Evolutionary conservation across 2,888 invertebrate species (phyloP), one percentile per base, ranked within the genome.

Genomic region (Sturmia bella): DNA sequence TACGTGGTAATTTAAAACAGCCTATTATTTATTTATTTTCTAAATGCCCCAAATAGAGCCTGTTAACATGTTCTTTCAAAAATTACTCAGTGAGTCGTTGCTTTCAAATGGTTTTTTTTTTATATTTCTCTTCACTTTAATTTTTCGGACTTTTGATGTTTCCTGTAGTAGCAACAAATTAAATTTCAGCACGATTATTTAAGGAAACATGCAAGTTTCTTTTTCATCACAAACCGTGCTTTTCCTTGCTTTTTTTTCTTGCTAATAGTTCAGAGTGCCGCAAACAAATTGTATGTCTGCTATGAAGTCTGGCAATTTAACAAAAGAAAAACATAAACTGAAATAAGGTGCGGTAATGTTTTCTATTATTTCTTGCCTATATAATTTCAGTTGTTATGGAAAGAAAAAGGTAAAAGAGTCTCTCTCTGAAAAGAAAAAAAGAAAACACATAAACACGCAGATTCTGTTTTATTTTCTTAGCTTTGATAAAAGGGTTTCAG

Each of bases 131-230:
- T 45, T 11, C 4, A 24, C 11, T 57, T 15, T 43, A 52, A 52
- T 73, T 75, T 74, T 70, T 75, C 21, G 63, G 77, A 78, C 70
- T 78, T 70, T 69, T 82, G 77, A 70, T 78, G 82, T 82, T 78
- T 82, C 74, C 82, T 78, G 74, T 75, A 56, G 74, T 70, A 66
- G 78, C 74, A 75, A 61, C 74, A 75, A 82, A 82, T 82, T 82
- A 82, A 82, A 78, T 78, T 75, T 66, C 74, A 78, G 66, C 78
- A 78, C 70, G 81, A 76, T 73, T 73, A 17, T 41, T 32, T 32
- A 6, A 32, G 39, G 21, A 63, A 76, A 73, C 81, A 76, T 81
- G 78, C 64, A 77, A 73, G 52, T 24, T 54, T 68, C 43, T 27
- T 68, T 66, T 68, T 17, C 15, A 63, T n/a, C n/a, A 32, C n/a